Percentiles rank a stretch among this genome's conserved stretches.
These are phyloP conservation scores for Pharmacophagus antenor DNA, from an alignment of 2,888 invertebrate genomes.

Conservation along the genomic window DNA sequence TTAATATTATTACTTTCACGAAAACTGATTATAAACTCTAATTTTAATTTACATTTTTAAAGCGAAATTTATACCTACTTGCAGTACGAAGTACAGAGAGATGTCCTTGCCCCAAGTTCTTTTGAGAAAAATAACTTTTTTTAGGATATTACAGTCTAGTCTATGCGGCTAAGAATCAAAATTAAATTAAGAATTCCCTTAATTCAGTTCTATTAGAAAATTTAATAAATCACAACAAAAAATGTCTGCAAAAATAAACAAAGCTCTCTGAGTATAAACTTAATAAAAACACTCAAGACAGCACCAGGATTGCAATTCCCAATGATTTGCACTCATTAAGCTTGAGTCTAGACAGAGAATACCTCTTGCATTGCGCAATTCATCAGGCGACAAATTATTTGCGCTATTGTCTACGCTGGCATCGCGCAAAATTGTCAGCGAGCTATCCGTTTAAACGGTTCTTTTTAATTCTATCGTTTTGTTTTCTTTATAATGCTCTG, in stretches of 20 bases:
- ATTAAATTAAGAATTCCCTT: not conserved
- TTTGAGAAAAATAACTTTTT: too few species aligned
- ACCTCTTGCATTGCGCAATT: conserved; percentile 65
- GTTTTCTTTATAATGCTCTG: conserved; percentile 2
- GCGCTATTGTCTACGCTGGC: conserved; percentile 34
- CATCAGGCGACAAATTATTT: conserved; percentile 52
- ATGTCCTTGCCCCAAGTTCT: too few species aligned
- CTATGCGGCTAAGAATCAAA: too few species aligned
- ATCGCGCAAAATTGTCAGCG: conserved; percentile 27
- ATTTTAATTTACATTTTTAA: too few species aligned
- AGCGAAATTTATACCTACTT: too few species aligned
- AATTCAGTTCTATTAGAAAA: not conserved
- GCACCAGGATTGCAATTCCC: conserved; percentile 64
- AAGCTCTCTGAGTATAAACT: conserved; percentile 33
- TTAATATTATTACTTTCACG: too few species aligned
- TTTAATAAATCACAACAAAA: not conserved
- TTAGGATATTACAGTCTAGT: too few species aligned
- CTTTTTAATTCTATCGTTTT: conserved; percentile 19
- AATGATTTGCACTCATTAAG: conserved; percentile 74
- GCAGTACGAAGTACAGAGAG: too few species aligned
- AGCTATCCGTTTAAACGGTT: conserved; percentile 20
- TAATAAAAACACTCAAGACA: conserved; percentile 57
- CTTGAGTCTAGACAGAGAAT: conserved; percentile 62
- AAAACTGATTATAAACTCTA: too few species aligned
- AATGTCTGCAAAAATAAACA: not conserved